Evolutionary conservation across 2,113 vertebrate species (phyloP), one percentile per base, ranked within the genome.

Genomic region (Cromileptes altivelis): DNA sequence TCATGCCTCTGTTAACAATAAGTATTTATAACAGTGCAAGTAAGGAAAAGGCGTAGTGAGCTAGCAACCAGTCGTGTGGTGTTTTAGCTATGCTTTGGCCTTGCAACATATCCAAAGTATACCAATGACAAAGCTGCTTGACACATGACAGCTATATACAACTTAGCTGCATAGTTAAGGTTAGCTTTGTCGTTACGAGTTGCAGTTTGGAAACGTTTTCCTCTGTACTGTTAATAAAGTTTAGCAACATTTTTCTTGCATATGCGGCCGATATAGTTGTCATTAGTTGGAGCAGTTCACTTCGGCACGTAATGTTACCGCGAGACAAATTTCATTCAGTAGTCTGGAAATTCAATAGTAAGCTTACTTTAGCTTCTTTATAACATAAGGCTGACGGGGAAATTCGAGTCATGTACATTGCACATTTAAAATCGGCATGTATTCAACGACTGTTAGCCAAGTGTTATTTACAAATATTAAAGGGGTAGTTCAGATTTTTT

Each of bases 81-180:
- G 47, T 62, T 4, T 0, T n/a, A 37, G 70, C 64, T n/a, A 1
- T 17, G 45, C 11, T 8, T 0, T 75, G 78, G 87, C 82, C 78
- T 76, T 42, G 52, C 52, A 61, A 42, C 56, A 70, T 52, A 57
- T 19, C 4, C n/a, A 74, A 69, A 78, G 56, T 82, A 4, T 61
- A 53, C 70, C n/a, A 65, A 42, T 74, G 50, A 69, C 61, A 74
- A 70, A 70, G 68, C 83, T 75, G 50, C 40, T 17, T 21, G 83
- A 88, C 81, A 80, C 78, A 78, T 88, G 84, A 83, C 86, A 87
- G 77, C 69, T 10, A 21, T 0, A 13, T 33, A 62, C 33, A 68
- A 78, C 30, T 58, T 13, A 15, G 14, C 18, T 9, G 70, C 4
- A 14, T 0, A 42, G n/a, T 17, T 4, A 13, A 4, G 6, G 37